Percentiles rank a stretch among this genome's conserved stretches.
These are phyloP conservation scores for Myiotriccus ornatus DNA, from an alignment of 2,797 vertebrate genomes.

Conservation along the genomic window DNA sequence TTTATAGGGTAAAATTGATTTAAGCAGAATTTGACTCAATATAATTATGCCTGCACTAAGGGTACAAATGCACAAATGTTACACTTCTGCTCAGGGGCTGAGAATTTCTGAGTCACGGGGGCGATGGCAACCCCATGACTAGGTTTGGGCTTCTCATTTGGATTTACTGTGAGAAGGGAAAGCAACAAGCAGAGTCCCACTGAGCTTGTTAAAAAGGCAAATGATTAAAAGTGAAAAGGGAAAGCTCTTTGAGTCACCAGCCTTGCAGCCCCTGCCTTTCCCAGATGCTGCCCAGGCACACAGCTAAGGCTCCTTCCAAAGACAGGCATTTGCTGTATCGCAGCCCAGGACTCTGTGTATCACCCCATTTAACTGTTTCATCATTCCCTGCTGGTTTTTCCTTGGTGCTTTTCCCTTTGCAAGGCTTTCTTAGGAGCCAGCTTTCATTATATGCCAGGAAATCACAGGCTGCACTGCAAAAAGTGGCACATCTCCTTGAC, in stretches of 20 bases:
- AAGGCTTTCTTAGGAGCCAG: not conserved
- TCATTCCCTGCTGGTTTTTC: not conserved
- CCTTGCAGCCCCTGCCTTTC: not conserved
- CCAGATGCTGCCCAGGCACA: not conserved
- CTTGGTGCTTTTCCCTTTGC: not conserved
- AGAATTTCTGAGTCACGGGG: not conserved
- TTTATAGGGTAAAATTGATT: not conserved
- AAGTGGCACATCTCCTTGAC: not conserved
- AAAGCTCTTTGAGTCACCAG: not conserved
- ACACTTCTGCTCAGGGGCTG: not conserved
- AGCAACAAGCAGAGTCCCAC: not conserved
- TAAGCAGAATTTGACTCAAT: not conserved
- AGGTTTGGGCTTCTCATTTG: not conserved
- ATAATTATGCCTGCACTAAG: not conserved
- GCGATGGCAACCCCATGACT: rapidly evolving
- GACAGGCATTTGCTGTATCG: not conserved
- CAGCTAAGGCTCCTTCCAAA: not conserved
- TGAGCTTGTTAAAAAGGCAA: not conserved
- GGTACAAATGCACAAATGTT: not conserved
- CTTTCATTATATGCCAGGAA: not conserved
- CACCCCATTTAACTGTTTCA: not conserved
- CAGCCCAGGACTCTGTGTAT: not conserved
- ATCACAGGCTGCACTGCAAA: not conserved
- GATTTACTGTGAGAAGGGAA: not conserved
- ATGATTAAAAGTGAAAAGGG: not conserved